phyloP scores from a whole-genome alignment of 2,113 vertebrate genomes.

The Hippocampus zosterae region DNA sequence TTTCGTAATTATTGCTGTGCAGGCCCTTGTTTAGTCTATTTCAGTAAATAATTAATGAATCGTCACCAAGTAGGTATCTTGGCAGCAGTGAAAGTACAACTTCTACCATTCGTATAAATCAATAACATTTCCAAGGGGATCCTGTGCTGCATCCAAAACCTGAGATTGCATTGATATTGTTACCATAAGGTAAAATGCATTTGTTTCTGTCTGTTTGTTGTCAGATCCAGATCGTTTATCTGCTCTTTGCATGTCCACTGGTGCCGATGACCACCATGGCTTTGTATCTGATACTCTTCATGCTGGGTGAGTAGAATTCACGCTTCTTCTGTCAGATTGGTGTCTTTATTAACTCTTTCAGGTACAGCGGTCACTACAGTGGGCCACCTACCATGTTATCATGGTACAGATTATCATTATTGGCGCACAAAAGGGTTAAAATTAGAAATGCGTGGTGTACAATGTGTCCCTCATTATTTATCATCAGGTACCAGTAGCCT shows the following conservation, averaged over 20 bases:
- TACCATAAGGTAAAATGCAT: conserved; percentile 10
- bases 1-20: not conserved
- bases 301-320: conserved; percentile 63
- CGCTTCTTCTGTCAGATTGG: not conserved
- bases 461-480: not conserved
- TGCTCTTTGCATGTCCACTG: conserved; percentile 17
- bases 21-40: not conserved
- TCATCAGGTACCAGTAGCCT: no score
- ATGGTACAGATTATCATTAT: no score
- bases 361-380: no score
- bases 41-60: not conserved
- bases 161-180: not conserved
- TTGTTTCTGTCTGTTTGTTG: conserved; percentile 36
- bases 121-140: not conserved
- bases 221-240: conserved; percentile 44
- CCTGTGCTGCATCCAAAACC: not conserved
- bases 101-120: not conserved
- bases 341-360: not conserved
- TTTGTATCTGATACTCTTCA: conserved; percentile 46
- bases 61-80: not conserved
- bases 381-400: no score
- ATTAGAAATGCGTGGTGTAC: not conserved
- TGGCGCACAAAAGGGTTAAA: no score
- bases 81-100: not conserved
- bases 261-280: conserved; percentile 41